These are phyloP conservation scores for Temnothorax nylanderi DNA, from an alignment of 1,140 invertebrate genomes.

Conservation along the genomic window DNA sequence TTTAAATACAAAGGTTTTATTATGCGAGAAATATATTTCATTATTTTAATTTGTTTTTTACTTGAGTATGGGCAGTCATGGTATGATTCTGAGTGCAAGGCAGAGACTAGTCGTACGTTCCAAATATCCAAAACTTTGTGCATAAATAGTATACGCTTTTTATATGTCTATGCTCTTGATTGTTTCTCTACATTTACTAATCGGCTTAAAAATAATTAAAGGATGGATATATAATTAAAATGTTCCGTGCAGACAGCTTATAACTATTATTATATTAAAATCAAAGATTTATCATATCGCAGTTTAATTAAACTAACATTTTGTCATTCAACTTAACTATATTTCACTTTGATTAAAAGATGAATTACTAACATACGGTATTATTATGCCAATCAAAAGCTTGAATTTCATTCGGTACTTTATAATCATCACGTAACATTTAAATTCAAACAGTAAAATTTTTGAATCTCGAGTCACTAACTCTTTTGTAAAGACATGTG, in stretches of 20 bases:
- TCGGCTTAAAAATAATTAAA: conserved; percentile 1
- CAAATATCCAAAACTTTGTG: conserved; percentile 54
- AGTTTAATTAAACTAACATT: conserved; percentile 7
- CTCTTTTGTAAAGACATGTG: background rate
- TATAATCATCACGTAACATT: conserved; percentile 15
- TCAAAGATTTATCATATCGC: background rate
- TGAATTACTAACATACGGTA: background rate
- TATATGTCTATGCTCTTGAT: background rate
- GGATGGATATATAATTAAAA: background rate
- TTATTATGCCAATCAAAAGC: background rate
- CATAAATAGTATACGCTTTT: conserved; percentile 33
- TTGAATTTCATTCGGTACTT: conserved; percentile 11
- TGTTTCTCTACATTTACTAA: conserved; percentile 2
- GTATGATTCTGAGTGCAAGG: conserved; percentile 72
- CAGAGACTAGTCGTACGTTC: conserved; percentile 54
- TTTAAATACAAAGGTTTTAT: conserved; percentile 48
- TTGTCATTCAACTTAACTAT: background rate
- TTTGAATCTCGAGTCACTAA: background rate
- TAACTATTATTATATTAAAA: background rate
- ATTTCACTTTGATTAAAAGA: background rate
- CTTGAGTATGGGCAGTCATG: conserved; percentile 59
- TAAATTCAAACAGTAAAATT: background rate
- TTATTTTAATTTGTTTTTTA: conserved; percentile 61
- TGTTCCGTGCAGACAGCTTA: background rate
- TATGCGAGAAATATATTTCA: conserved; percentile 40